These are phyloP conservation scores for Sceloporus tristichus DNA, from an alignment of 2,113 vertebrate genomes.

Conservation along the genomic window DNA sequence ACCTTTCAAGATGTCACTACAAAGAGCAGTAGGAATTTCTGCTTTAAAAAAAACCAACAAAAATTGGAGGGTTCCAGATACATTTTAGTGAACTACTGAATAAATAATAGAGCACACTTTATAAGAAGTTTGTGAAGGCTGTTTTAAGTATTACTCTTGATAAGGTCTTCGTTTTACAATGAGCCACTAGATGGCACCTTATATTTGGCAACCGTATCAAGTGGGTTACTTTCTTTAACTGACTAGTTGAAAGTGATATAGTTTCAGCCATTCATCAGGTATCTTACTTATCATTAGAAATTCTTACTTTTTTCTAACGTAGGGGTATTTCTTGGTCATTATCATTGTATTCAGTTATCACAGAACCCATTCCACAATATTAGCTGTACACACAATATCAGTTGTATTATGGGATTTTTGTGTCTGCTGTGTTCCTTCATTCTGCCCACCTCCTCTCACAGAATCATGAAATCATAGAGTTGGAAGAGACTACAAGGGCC, in stretches of 20 bases:
- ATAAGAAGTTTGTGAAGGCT: neutral
- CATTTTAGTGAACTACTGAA: slow-evolving; percentile 15
- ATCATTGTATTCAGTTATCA: neutral
- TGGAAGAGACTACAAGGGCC: too few species aligned
- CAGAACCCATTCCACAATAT: neutral
- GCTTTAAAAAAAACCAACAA: neutral
- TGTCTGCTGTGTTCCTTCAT: too few species aligned
- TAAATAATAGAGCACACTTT: neutral
- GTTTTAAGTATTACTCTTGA: fast-evolving
- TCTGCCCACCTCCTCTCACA: neutral
- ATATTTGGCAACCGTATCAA: slow-evolving; percentile 57
- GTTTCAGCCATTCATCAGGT: neutral
- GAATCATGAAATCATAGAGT: too few species aligned
- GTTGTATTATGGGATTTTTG: neutral
- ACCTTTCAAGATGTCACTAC: slow-evolving; percentile 30
- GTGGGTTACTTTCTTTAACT: neutral
- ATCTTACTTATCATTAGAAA: neutral
- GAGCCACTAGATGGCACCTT: slow-evolving; percentile 78
- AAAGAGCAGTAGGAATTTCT: slow-evolving; percentile 12
- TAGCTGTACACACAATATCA: neutral
- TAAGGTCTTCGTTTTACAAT: neutral
- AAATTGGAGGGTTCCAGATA: neutral
- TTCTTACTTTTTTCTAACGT: neutral
- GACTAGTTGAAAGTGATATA: neutral
- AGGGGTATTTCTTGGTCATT: neutral